Percentiles rank a stretch among this genome's conserved stretches.
phyloP scores from a whole-genome alignment of 2,797 vertebrate species.

The Cirrhinus molitorella region DNA sequence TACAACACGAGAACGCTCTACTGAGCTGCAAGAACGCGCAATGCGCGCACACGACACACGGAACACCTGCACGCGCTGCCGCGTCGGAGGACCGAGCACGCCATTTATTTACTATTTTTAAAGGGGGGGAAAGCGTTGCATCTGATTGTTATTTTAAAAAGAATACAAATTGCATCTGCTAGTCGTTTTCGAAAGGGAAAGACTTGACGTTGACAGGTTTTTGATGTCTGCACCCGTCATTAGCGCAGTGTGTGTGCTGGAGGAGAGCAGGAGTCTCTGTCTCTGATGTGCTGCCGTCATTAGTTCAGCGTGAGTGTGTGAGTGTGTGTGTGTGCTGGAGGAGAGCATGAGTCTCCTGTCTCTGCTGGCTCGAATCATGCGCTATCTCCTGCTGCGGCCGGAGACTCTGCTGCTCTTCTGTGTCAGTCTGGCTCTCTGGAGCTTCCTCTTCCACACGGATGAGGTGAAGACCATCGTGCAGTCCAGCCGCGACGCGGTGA shows the following conservation, averaged over 20 bases:
- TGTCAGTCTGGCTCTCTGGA: conserved; percentile 88
- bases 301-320: no score
- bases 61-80: conserved; percentile 5
- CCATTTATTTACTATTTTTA: background rate
- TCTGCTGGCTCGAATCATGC: conserved; percentile 89
- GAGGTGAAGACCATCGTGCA: conserved; percentile 89
- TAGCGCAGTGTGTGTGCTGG: background rate
- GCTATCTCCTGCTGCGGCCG: conserved; percentile 88
- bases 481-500: conserved; percentile 87
- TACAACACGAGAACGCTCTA: background rate
- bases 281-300: background rate
- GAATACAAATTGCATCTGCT: background rate
- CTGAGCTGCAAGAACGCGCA: background rate
- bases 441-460: conserved; percentile 89
- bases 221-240: background rate
- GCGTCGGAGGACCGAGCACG: background rate
- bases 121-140: background rate
- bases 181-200: fast-evolving
- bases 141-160: background rate
- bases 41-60: no score
- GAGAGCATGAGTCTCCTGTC: conserved; percentile 67
- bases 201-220: background rate
- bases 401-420: conserved; percentile 87
- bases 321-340: background rate
- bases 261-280: background rate